Conservation (phyloP, 1,140 invertebrate species). For the Pseudachorutes palmiensis region DNA sequence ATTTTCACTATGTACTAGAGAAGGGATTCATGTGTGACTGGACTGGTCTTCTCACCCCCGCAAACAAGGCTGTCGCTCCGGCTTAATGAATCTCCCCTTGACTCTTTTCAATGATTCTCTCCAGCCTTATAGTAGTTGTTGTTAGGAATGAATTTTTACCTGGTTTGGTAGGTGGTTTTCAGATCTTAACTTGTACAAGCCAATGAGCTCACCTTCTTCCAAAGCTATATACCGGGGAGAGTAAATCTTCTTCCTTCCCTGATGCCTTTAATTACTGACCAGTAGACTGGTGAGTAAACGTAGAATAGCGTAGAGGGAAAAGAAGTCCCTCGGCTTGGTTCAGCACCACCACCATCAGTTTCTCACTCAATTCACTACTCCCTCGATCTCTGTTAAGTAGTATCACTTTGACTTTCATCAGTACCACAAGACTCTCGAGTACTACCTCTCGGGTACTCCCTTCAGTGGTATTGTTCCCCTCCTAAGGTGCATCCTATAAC, state of each 20-base stretch:
- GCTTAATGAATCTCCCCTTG: slow-evolving; percentile 1
- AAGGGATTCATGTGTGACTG: too few species aligned
- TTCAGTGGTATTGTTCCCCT: not conserved
- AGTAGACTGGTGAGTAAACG: not conserved
- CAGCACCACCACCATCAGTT: not conserved
- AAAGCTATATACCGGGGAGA: too few species aligned
- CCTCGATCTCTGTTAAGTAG: not conserved
- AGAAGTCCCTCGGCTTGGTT: not conserved
- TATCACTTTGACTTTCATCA: not conserved
- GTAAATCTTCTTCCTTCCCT: not conserved
- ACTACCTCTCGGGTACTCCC: too few species aligned
- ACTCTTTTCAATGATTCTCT: not conserved
- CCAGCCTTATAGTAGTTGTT: not conserved
- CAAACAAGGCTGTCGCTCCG: not conserved
- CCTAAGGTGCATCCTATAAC: too few species aligned
- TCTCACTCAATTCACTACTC: not conserved
- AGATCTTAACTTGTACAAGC: too few species aligned
- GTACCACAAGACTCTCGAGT: not conserved
- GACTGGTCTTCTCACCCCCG: not conserved
- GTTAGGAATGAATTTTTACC: not conserved
- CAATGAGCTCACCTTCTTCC: not conserved
- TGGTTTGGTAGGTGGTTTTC: not conserved
- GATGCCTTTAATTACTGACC: slow-evolving; percentile 7
- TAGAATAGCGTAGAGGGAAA: not conserved
- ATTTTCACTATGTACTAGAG: too few species aligned